Base-by-base conservation (phyloP, 2,888 invertebrate species). In the Nymphalis urticae region DNA sequence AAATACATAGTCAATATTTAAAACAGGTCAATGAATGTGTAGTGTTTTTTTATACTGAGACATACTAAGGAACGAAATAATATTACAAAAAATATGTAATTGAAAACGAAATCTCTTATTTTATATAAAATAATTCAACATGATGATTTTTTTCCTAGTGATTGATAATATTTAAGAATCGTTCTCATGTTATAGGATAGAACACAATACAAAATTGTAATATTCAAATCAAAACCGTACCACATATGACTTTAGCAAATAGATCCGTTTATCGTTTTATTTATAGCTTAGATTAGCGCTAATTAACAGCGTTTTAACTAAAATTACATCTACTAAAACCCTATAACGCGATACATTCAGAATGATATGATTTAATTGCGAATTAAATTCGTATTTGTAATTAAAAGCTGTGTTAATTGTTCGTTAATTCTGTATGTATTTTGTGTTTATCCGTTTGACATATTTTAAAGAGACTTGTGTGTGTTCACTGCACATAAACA, bases 241-340 rank as follows among this genome's bases (percentile, higher is more conserved):
- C 36, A 53, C 27, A 53, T 17, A 53, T 27, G 16, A 47, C 27
- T 61, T 66, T 47, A 61, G 47, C 60, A 60, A 51, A 66, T 27
- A 24, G 24, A 48, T 9, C 27, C 19, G 16, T 10, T 19, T 17
- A 47, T 32, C 53, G 47, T 51, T 61, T 61, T 61, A 32, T 54
- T 61, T 54, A 32, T 62, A 48, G 48, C 56, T 36, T 58, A 56
- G 64, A 70, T 70, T 70, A 70, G 27, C 50, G 17, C 62, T 64
- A 64, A 68, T 70, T 70, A 68, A 67, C 69, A 69, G 16, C 53
- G 48, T 60, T 42, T 59, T 53, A 21, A 27, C 56, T 62, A 62
- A 62, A 64, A 69, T 60, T 48, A 27, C 60, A n/a, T 32, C 21
- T 48, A 68, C 19, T 42, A 64, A 64, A 51, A 63, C 63, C 7